phyloP scores from a whole-genome alignment of 1,140 invertebrate genomes.

The Heterodera schachtii region DNA sequence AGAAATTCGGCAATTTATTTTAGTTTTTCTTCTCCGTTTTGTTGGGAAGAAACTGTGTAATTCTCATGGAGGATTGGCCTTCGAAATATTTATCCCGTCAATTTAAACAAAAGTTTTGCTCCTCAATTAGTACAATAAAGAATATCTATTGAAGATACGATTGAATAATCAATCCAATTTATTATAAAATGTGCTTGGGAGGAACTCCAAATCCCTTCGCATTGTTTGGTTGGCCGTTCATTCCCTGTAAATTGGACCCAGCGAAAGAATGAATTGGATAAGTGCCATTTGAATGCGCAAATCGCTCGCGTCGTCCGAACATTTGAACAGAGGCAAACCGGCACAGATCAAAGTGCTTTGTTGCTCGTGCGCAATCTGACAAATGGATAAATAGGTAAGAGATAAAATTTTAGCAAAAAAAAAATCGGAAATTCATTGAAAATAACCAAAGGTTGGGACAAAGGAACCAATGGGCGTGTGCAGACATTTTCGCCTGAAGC shows the following conservation, averaged over 20 bases:
- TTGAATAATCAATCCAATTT: too few relatives aligned
- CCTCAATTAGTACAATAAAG: too few relatives aligned
- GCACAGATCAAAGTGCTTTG: slow-evolving; percentile 28
- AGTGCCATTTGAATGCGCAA: slow-evolving; percentile 27
- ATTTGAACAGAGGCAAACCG: slow-evolving; percentile 27
- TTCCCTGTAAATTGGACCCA: slow-evolving; percentile 36
- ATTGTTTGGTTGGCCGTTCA: neutral
- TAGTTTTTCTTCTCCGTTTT: neutral
- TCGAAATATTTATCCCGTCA: slow-evolving; percentile 5
- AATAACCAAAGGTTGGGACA: too few relatives aligned
- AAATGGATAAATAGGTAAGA: neutral
- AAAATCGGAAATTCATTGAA: neutral
- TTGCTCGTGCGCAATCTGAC: slow-evolving; percentile 19
- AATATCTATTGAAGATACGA: too few relatives aligned
- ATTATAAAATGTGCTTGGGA: too few relatives aligned
- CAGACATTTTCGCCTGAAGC: too few relatives aligned
- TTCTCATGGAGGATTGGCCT: neutral
- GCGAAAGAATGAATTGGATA: slow-evolving; percentile 28
- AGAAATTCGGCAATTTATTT: neutral
- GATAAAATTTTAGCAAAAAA: neutral
- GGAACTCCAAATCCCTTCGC: too few relatives aligned
- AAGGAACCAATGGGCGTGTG: too few relatives aligned
- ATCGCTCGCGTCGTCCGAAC: slow-evolving; percentile 8
- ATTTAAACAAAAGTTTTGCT: slow-evolving; percentile 18
- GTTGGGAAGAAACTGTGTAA: neutral